A percentile compares a stretch with the other conserved stretches of the same genome.
Evolutionary conservation across 2,797 vertebrate species (phyloP).

Genomic region (Mus caroli): DNA sequence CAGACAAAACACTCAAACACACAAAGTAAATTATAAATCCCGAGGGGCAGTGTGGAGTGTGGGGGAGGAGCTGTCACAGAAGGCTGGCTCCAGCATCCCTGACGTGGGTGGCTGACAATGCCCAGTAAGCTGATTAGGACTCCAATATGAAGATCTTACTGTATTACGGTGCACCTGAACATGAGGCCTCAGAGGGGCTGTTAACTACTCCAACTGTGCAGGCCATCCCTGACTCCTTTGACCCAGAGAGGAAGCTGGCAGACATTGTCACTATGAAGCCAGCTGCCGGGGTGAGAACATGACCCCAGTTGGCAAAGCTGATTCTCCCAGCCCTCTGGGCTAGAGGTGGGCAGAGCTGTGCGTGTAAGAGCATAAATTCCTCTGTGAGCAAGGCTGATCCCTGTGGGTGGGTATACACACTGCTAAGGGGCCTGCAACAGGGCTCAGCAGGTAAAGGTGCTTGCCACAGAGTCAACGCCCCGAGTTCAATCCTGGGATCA

Average conservation of each 20-base stretch:
- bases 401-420: neutral
- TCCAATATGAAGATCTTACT: constrained; percentile 68
- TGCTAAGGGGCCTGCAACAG: neutral
- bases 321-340: constrained; percentile 43
- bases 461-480: neutral
- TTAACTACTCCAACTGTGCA: neutral
- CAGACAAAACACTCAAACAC: neutral
- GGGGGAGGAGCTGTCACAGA: neutral
- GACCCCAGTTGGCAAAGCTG: constrained; percentile 59
- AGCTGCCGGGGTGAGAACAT: neutral
- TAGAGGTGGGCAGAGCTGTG: neutral
- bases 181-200: neutral
- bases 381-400: neutral
- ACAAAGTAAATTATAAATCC: neutral
- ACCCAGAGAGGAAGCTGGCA: constrained; percentile 33
- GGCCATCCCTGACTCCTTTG: neutral
- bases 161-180: constrained; percentile 54
- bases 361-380: neutral
- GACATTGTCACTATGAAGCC: constrained; percentile 54
- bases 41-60: neutral
- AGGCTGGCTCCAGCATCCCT: neutral
- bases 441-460: neutral
- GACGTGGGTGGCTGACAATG: too few relatives aligned
- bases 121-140: constrained; percentile 39
- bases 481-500: neutral